Percentiles rank a stretch among this genome's conserved stretches.
Conservation (phyloP, 2,888 invertebrate genomes). For the Agrochola litura region DNA sequence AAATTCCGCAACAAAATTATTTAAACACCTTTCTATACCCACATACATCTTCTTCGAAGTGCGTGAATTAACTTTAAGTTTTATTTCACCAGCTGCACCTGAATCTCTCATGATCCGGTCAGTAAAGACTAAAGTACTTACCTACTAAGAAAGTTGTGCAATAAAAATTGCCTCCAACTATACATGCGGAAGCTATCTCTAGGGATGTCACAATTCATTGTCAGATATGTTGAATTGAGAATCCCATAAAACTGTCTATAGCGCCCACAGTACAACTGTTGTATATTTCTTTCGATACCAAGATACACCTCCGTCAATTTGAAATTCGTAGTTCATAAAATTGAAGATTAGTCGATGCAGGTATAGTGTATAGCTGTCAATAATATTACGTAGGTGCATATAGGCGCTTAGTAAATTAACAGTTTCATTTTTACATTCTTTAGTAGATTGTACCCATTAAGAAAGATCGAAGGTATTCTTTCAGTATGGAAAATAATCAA, state of each 20-base stretch:
- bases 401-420: not conserved
- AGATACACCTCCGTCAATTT: slow-evolving; percentile 57
- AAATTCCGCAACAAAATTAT: not conserved
- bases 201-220: slow-evolving; percentile 54
- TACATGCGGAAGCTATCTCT: slow-evolving; percentile 61
- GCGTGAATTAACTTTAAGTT: not conserved
- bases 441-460: not conserved
- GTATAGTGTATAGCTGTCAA: not conserved
- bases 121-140: not conserved
- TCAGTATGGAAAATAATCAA: not conserved
- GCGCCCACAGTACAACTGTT: slow-evolving; percentile 59
- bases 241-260: slow-evolving; percentile 60
- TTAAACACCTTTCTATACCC: not conserved
- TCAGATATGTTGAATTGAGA: slow-evolving; percentile 56
- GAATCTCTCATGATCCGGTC: not conserved
- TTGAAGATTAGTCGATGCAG: slow-evolving; percentile 57
- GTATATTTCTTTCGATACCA: slow-evolving; percentile 58
- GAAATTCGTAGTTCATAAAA: slow-evolving; percentile 60
- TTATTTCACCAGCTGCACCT: not conserved
- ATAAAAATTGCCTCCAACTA: slow-evolving; percentile 46
- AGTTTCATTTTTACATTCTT: not conserved
- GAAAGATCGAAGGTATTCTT: not conserved
- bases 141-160: slow-evolving; percentile 22
- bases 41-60: not conserved
- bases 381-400: slow-evolving; percentile 17